Base-by-base conservation (phyloP, 2,888 invertebrate species). In the Eubasilissa splendida region DNA sequence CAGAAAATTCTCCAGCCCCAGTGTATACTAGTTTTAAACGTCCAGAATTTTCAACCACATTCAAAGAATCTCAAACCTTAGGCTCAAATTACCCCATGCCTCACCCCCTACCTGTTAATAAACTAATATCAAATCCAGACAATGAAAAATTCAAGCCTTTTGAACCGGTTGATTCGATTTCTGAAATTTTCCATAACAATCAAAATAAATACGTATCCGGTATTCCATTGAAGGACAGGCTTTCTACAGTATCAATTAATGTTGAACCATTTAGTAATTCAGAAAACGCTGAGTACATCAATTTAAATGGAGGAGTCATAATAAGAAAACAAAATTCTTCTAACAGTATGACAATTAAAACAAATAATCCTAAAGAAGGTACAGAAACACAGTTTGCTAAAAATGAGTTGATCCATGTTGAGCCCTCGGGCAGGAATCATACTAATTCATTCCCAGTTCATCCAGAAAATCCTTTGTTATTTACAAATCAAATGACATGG, bases 11-110 rank as follows among this genome's bases (percentile, higher is more conserved):
- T 54, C 89, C 89, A 66, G 89, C 86, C 85, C 92, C 92, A 10
- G 86, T 92, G 65, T 94, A 94, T 84, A 94, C 93, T 14, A 94
- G 93, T 86, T 94, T 93, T 85, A 93, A 93, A 31, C 90, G 93
- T 86, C 93, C 94, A 0, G 92, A 92, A 1, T 92, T 91, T 86
- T 90, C 92, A 80, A 92, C 92, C 2, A 92, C 92, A 60, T 87
- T 91, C 8, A 91, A 92, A 84, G 91, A 92, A 84, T 92, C 92
- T 85, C 93, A 94, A 87, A 91, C 91, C 22, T 87, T 94, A 80
- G 94, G 94, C 1, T 90, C 91, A 0, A 91, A 91, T 58, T 91
- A 91, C 81, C 91, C 93, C 0, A 92, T 92, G 85, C 92, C 94
- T 10, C 93, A 94, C 87, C 94, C 93, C 8, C 88, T 94, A 83